Conservation (phyloP, 2,797 vertebrate genomes). For the Micrastur ruficollis region DNA sequence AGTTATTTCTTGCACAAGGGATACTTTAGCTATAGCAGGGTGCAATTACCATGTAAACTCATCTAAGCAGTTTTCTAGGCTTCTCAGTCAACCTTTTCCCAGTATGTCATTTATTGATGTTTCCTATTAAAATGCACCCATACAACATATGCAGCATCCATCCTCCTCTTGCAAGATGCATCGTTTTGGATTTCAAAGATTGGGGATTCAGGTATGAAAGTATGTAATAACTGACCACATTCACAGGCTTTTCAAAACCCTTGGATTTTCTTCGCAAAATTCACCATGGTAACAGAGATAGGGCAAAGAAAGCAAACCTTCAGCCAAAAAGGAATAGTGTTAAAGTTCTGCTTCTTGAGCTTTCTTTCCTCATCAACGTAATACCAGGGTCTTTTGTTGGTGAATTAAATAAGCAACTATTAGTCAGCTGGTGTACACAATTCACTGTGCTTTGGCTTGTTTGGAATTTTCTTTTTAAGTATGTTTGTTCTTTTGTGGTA, state of each 20-base stretch:
- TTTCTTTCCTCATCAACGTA: background rate
- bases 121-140: background rate
- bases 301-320: background rate
- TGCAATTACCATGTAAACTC: background rate
- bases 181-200: background rate
- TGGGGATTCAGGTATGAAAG: background rate
- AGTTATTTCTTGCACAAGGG: background rate
- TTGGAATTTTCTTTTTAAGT: background rate
- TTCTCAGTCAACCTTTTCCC: background rate
- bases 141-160: background rate
- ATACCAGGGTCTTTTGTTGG: background rate
- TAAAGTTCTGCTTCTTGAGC: background rate
- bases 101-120: background rate
- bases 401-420: background rate
- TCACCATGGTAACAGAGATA: conserved; percentile 22
- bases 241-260: conserved; percentile 18
- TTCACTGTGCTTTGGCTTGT: background rate
- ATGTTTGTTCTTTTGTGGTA: background rate
- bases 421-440: background rate
- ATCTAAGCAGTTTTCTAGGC: background rate
- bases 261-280: background rate
- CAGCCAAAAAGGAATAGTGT: background rate
- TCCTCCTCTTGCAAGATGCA: background rate
- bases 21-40: background rate
- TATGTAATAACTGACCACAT: background rate